These are phyloP conservation scores for Canis aureus DNA, from an alignment of 2,113 vertebrate species.

Conservation along the genomic window DNA sequence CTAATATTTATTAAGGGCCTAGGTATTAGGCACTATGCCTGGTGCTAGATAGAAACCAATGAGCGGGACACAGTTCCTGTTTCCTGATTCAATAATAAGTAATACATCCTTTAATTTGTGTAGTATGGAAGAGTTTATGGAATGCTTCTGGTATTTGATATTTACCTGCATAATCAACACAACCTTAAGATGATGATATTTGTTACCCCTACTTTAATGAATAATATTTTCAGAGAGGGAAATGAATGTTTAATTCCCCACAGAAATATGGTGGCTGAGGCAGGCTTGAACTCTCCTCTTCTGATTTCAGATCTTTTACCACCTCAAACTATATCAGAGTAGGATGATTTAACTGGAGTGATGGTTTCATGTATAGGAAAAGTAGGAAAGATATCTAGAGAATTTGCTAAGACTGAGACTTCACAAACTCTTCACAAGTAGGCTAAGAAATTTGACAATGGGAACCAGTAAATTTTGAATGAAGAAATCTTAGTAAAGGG, in stretches of 20 bases:
- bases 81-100: neutral
- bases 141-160: constrained; percentile 23
- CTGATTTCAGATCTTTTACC: neutral
- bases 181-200: neutral
- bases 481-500: neutral
- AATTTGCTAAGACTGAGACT: neutral
- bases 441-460: neutral
- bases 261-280: neutral
- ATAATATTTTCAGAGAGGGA: neutral
- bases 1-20: neutral
- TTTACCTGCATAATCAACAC: constrained; percentile 9
- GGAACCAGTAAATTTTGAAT: neutral
- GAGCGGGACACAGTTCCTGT: neutral
- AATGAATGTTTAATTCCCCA: constrained; percentile 24
- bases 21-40: neutral
- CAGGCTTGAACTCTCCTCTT: neutral
- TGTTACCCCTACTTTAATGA: neutral
- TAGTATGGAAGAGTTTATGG: neutral
- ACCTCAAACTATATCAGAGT: neutral
- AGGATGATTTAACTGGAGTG: neutral
- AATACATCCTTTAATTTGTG: neutral
- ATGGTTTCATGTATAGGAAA: neutral
- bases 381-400: neutral
- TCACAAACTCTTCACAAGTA: neutral
- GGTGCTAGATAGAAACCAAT: neutral